Evolutionary conservation across 2,113 vertebrate species (phyloP), one percentile per base, ranked within the genome.

Genomic region (Elgaria multicarinata): DNA sequence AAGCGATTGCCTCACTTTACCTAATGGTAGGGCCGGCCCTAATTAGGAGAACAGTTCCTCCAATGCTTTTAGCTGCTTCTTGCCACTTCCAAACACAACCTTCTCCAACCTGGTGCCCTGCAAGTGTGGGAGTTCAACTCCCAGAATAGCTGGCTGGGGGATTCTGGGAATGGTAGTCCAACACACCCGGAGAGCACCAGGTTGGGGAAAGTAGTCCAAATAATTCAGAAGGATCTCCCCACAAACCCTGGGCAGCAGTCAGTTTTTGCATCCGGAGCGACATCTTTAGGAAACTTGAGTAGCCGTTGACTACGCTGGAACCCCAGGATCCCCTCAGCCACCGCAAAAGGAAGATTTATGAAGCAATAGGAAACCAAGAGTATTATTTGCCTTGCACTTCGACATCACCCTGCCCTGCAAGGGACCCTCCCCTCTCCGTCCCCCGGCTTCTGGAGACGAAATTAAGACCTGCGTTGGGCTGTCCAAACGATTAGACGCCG

Each of bases 281-380:
- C 1, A 0, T 0, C 18, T 76, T 71, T 12, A 71, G 91, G 44
- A 83, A 89, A 2, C 16, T 53, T 46, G 87, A 0, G n/a, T 0
- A 20, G 39, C 46, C 71, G 5, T 13, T 86, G 9, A 0, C 0
- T 71, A 62, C 26, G 44, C n/a, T n/a, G 84, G 46, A 0, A 9
- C n/a, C 42, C 28, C 7, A 1, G 44, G 46, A 31, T 31, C 74
- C n/a, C 0, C 6, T 0, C 0, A 24, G 24, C 75, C 72, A 80
- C 28, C 22, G 79, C 85, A 76, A 64, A 28, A 67, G 90, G 36
- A 87, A 89, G 91, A 93, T 94, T 93, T 94, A 28, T 72, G 92
- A 53, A 90, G 95, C 89, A 93, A 94, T 50, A n/a, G 84, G 95
- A 92, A 92, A 89, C 85, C 84, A 76, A 88, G 90, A 81, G 92